Conservation (phyloP, 2,888 invertebrate genomes). For the Odontothrips loti region DNA sequence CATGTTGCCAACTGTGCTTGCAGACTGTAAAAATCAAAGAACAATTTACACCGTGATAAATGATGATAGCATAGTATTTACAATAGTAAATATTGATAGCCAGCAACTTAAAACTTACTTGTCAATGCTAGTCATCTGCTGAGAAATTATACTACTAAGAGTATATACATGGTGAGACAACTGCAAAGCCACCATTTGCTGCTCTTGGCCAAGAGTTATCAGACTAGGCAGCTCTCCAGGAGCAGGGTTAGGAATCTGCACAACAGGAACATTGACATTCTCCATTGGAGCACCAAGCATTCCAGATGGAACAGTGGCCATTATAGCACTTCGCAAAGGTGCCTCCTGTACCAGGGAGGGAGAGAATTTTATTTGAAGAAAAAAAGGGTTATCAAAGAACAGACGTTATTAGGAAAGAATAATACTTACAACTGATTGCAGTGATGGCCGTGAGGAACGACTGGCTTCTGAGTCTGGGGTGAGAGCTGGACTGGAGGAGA, state of each 20-base stretch:
- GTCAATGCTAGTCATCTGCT: slow-evolving; percentile 84
- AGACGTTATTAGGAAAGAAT: not conserved
- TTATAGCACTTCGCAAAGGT: slow-evolving; percentile 53
- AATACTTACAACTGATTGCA: slow-evolving; percentile 29
- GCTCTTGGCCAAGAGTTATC: slow-evolving; percentile 54
- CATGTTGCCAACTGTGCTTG: slow-evolving; percentile 76
- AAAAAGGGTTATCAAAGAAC: not conserved
- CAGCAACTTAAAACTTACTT: slow-evolving; percentile 50
- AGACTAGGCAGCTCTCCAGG: slow-evolving; percentile 48
- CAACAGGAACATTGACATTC: not conserved
- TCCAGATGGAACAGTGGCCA: slow-evolving; percentile 49
- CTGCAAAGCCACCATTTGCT: slow-evolving; percentile 70
- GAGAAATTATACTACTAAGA: slow-evolving; percentile 79
- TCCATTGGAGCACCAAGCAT: slow-evolving; percentile 40
- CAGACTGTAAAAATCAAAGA: slow-evolving; percentile 50
- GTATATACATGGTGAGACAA: slow-evolving; percentile 84
- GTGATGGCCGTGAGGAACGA: slow-evolving; percentile 33
- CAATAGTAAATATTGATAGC: not conserved
- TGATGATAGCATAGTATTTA: slow-evolving; percentile 28
- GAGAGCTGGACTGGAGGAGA: slow-evolving; percentile 44
- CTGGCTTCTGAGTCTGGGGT: slow-evolving; percentile 47
- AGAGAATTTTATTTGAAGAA: not conserved
- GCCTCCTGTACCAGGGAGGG: slow-evolving; percentile 39
- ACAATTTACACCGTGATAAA: slow-evolving; percentile 26
- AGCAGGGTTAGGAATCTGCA: not conserved